Percentiles rank a stretch among this genome's conserved stretches.
phyloP scores from a whole-genome alignment of 1,140 invertebrate species.

The Hypsibius dujardini region DNA sequence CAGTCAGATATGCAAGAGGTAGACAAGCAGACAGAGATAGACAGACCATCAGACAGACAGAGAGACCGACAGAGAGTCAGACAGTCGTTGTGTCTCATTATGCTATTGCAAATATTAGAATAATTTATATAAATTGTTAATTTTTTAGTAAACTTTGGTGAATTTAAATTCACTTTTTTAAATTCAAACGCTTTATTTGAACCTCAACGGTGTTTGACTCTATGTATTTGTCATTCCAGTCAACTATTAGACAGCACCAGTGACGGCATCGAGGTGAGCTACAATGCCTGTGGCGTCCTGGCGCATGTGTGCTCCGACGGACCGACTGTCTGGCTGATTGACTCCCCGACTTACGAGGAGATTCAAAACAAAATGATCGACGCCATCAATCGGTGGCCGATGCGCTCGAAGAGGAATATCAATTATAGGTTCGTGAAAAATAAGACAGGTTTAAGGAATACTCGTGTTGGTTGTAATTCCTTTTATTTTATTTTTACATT shows the following conservation, averaged over 20 bases:
- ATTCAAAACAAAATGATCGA: slow-evolving; percentile 55
- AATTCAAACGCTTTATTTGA: too few relatives aligned
- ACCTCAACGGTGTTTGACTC: too few relatives aligned
- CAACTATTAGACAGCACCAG: slow-evolving; percentile 59
- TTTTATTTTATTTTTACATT: slow-evolving; percentile 16
- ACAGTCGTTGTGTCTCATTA: too few relatives aligned
- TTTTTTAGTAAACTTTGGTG: too few relatives aligned
- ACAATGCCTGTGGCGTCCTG: slow-evolving; percentile 49
- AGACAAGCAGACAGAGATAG: too few relatives aligned
- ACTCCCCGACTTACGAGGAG: slow-evolving; percentile 46
- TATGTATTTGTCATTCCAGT: slow-evolving; percentile 32
- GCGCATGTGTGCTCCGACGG: slow-evolving; percentile 50
- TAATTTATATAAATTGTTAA: too few relatives aligned
- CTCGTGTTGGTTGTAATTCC: background rate
- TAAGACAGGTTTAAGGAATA: too few relatives aligned
- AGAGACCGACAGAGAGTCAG: too few relatives aligned
- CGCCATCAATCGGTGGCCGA: slow-evolving; percentile 71
- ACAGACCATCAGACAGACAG: too few relatives aligned
- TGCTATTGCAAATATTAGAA: too few relatives aligned
- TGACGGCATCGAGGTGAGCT: slow-evolving; percentile 90
- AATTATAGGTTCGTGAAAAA: slow-evolving; percentile 54
- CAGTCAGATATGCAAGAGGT: too few relatives aligned
- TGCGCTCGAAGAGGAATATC: slow-evolving; percentile 70
- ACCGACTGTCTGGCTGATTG: slow-evolving; percentile 55
- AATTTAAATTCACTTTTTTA: too few relatives aligned